Conservation (phyloP, 2,888 invertebrate species). For the Melanostoma scalare region DNA sequence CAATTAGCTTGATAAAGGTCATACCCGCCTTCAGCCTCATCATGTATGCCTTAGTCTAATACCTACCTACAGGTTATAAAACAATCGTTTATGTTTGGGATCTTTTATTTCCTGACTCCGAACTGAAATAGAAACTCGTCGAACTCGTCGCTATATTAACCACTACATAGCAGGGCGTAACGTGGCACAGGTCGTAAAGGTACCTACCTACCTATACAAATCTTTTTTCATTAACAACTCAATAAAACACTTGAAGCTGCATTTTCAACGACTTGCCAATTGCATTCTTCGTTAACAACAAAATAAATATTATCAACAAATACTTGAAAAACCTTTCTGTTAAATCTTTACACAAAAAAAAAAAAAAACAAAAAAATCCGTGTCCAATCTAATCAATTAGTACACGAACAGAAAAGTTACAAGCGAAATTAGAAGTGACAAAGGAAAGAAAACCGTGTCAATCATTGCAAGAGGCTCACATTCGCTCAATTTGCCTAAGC, state of each 20-base stretch:
- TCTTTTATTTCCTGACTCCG: conserved; percentile 16
- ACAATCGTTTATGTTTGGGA: conserved; percentile 6
- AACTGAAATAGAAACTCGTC: neutral
- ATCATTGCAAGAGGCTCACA: conserved; percentile 48
- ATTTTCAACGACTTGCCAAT: conserved; percentile 1
- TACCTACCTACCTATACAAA: neutral
- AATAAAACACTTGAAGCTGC: neutral
- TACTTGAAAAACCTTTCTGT: neutral
- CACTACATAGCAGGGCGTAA: neutral
- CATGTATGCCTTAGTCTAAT: too few relatives aligned
- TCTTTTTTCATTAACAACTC: neutral
- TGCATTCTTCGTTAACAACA: conserved; percentile 22
- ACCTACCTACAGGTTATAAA: neutral
- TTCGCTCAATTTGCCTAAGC: conserved; percentile 59
- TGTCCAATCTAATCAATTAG: conserved; percentile 38
- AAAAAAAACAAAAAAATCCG: neutral
- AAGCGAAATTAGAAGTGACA: conserved; percentile 2
- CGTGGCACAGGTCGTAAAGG: neutral
- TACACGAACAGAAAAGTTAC: conserved; percentile 17
- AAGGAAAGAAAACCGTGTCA: conserved; percentile 23
- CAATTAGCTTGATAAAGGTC: conserved; percentile 10
- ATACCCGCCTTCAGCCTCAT: neutral
- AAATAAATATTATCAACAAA: conserved; percentile 14
- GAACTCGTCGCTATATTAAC: neutral
- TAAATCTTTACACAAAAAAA: neutral